These are phyloP conservation scores for Gymnoscopelus microlampas DNA, from an alignment of 2,797 vertebrate species.

Conservation along the genomic window DNA sequence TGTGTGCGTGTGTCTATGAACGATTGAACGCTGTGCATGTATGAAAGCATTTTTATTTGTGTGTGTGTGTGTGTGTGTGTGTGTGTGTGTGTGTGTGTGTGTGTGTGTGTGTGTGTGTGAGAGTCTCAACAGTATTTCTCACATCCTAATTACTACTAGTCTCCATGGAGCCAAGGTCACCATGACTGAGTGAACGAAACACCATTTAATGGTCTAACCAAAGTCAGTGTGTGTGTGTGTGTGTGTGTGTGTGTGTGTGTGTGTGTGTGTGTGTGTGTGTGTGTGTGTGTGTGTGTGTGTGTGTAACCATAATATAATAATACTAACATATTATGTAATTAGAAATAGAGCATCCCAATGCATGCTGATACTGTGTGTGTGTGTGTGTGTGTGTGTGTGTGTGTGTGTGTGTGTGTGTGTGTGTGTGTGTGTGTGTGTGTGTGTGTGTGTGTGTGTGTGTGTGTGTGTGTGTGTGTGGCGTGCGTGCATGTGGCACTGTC, in stretches of 20 bases:
- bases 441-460: conserved; percentile 6
- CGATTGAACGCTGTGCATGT: neutral
- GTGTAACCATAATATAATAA: no score
- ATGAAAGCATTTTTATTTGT: neutral
- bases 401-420: conserved; percentile 2
- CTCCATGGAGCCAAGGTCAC: conserved; percentile 10
- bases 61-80: conserved; percentile 17
- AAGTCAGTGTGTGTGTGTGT: neutral
- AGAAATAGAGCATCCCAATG: no score
- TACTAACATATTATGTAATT: no score
- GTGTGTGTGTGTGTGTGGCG: neutral
- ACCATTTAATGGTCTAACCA: conserved; percentile 9
- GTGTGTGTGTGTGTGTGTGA: conserved; percentile 13
- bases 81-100: conserved; percentile 14
- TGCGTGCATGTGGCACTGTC: neutral
- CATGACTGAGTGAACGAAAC: conserved; percentile 23
- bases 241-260: conserved; percentile 11
- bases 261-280: conserved; percentile 4
- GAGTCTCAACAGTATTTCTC: conserved; percentile 3
- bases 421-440: conserved; percentile 38
- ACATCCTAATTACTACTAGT: conserved; percentile 15
- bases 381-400: conserved; percentile 6
- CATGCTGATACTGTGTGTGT: conserved; percentile 12
- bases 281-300: conserved; percentile 33
- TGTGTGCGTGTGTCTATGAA: conserved; percentile 9